phyloP scores from a whole-genome alignment of 2,797 vertebrate genomes.

The Scarus forsteni region DNA sequence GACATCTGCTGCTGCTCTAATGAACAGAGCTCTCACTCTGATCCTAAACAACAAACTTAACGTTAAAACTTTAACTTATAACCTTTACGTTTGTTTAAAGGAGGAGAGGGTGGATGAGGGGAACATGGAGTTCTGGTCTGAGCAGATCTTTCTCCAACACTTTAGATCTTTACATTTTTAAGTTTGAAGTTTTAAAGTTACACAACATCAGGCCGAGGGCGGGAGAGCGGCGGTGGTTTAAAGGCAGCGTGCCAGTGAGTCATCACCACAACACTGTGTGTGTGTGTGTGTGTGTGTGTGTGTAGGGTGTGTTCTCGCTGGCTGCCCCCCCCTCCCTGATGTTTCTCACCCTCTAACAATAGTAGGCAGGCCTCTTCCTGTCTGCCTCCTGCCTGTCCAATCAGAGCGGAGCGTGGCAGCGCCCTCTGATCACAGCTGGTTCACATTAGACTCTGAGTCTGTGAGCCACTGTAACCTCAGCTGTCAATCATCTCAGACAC shows the following conservation, averaged over 20 bases:
- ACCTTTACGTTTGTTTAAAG: too few relatives aligned
- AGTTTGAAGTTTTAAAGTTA: neutral
- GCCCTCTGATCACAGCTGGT: conserved; percentile 34
- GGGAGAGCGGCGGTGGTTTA: conserved; percentile 23
- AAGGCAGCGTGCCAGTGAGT: conserved; percentile 38
- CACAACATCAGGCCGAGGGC: neutral
- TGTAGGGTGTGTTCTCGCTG: conserved; percentile 42
- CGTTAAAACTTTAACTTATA: too few relatives aligned
- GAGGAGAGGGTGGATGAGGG: too few relatives aligned
- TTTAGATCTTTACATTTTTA: neutral
- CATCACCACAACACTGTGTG: conserved; percentile 12
- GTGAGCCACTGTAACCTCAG: neutral
- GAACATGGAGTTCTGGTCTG: too few relatives aligned
- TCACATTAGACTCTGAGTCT: conserved; percentile 5
- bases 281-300: conserved; percentile 3
- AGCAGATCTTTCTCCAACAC: too few relatives aligned
- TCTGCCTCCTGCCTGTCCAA: conserved; percentile 37
- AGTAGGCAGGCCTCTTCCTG: conserved; percentile 47
- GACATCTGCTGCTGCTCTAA: neutral
- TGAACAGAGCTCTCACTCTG: conserved; percentile 24
- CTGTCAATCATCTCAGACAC: too few relatives aligned
- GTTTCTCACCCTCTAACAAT: conserved; percentile 46
- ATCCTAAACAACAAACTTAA: too few relatives aligned
- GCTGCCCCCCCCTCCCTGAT: neutral
- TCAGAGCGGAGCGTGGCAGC: conserved; percentile 16